Percentiles rank a stretch among this genome's conserved stretches.
Conservation (phyloP, 2,113 vertebrate species). For the Myotis yumanensis region DNA sequence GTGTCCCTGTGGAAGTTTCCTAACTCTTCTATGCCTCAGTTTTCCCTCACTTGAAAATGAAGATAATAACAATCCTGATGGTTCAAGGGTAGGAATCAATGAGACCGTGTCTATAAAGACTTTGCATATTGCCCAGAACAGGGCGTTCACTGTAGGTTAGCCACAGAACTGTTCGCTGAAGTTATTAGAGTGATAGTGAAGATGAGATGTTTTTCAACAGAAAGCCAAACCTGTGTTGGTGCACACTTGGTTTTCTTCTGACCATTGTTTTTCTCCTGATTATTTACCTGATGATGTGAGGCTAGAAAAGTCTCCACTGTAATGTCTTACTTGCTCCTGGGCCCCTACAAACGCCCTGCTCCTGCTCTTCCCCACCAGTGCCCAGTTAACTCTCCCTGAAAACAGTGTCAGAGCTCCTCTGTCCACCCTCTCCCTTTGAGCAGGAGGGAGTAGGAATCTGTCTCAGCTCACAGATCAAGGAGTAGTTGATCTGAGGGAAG, state of each 20-base stretch:
- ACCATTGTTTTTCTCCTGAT: background rate
- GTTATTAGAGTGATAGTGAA: background rate
- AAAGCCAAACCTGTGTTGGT: background rate
- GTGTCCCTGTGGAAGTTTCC: background rate
- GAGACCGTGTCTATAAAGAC: background rate
- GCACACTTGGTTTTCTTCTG: background rate
- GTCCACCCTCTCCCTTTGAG: background rate
- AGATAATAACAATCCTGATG: background rate
- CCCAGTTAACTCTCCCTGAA: background rate
- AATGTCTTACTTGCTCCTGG: background rate
- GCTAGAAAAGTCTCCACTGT: background rate
- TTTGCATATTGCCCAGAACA: background rate
- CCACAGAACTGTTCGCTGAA: background rate
- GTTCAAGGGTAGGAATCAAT: background rate
- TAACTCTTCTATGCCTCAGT: background rate
- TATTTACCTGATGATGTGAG: background rate
- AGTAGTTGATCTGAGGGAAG: background rate
- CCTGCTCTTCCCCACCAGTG: background rate
- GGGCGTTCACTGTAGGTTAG: background rate
- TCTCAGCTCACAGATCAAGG: background rate
- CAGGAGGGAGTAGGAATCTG: background rate
- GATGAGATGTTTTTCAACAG: background rate
- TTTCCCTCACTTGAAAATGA: constrained; percentile 4
- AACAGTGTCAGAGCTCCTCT: background rate
- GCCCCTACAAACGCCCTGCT: background rate